Conservation (phyloP, 2,113 vertebrate species). For the Hemicordylus capensis region DNA sequence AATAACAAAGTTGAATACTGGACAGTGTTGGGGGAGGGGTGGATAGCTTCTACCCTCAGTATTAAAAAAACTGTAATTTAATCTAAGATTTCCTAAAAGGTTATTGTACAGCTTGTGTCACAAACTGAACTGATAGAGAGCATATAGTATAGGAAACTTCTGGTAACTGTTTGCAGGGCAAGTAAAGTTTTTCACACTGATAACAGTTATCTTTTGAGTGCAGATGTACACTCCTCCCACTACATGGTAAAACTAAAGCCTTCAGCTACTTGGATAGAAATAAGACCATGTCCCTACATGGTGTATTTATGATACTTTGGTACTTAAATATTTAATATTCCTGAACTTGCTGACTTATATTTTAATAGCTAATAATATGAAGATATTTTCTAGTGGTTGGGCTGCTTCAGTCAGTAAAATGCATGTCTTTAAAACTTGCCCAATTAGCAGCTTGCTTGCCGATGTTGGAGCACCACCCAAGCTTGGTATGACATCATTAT, state of each 20-base stretch:
- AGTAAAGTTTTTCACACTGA: constrained; percentile 55
- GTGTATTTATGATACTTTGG: constrained; percentile 40
- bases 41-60: neutral
- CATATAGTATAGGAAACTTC: neutral
- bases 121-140: constrained; percentile 24
- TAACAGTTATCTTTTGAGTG: constrained; percentile 70
- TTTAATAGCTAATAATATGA: constrained; percentile 11
- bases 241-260: constrained; percentile 52
- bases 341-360: constrained; percentile 32
- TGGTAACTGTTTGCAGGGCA: constrained; percentile 32
- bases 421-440: constrained; percentile 82
- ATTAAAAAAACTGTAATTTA: neutral
- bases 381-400: constrained; percentile 72
- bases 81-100: neutral
- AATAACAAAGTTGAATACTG: neutral
- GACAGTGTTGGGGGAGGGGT: neutral
- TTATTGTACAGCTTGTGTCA: neutral
- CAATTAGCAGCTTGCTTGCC: constrained; percentile 79
- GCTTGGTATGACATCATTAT: constrained; percentile 75
- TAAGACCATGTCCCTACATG: constrained; percentile 2
- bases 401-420: constrained; percentile 73
- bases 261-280: constrained; percentile 19
- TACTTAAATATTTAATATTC: constrained; percentile 31
- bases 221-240: constrained; percentile 50
- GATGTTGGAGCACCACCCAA: constrained; percentile 73